Conservation (phyloP, 2,797 vertebrate genomes). For the Catostomus latipinnis region DNA sequence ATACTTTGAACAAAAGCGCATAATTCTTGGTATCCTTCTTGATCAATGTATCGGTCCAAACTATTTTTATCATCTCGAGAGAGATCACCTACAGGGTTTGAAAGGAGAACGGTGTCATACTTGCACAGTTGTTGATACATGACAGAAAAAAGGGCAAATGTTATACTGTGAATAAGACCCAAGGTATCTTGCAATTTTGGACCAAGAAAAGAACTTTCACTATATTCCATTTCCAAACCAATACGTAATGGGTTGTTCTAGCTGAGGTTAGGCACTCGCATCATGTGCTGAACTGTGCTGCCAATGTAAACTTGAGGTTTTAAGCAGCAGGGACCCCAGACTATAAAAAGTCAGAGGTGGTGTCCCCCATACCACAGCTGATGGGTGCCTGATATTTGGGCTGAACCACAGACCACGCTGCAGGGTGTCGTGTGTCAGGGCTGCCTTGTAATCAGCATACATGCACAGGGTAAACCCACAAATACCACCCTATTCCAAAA, state of each 20-base stretch:
- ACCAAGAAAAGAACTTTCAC: slow-evolving; percentile 36
- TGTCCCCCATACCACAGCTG: slow-evolving; percentile 53
- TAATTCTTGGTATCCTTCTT: not conserved
- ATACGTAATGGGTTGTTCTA: slow-evolving; percentile 53
- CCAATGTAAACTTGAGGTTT: slow-evolving; percentile 66
- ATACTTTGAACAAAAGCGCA: too few relatives aligned
- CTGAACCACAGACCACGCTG: slow-evolving; percentile 55
- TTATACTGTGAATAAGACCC: slow-evolving; percentile 14
- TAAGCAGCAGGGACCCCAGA: slow-evolving; percentile 62
- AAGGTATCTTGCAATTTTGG: slow-evolving; percentile 14
- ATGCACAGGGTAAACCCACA: slow-evolving; percentile 54
- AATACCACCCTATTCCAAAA: slow-evolving; percentile 59
- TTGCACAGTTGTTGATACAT: not conserved
- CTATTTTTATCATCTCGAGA: not conserved
- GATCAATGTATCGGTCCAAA: not conserved
- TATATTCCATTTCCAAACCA: slow-evolving; percentile 53
- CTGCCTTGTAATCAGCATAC: slow-evolving; percentile 65
- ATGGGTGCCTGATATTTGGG: slow-evolving; percentile 52
- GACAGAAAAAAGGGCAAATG: slow-evolving; percentile 9
- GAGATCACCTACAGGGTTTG: not conserved
- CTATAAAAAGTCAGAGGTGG: slow-evolving; percentile 63
- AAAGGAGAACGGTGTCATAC: not conserved
- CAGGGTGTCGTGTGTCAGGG: slow-evolving; percentile 61
- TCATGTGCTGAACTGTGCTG: slow-evolving; percentile 40
- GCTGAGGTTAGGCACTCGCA: slow-evolving; percentile 45